A percentile compares a stretch with the other conserved stretches of the same genome.
These are phyloP conservation scores for Apodemia duryi DNA, from an alignment of 2,888 invertebrate species.

Conservation along the genomic window DNA sequence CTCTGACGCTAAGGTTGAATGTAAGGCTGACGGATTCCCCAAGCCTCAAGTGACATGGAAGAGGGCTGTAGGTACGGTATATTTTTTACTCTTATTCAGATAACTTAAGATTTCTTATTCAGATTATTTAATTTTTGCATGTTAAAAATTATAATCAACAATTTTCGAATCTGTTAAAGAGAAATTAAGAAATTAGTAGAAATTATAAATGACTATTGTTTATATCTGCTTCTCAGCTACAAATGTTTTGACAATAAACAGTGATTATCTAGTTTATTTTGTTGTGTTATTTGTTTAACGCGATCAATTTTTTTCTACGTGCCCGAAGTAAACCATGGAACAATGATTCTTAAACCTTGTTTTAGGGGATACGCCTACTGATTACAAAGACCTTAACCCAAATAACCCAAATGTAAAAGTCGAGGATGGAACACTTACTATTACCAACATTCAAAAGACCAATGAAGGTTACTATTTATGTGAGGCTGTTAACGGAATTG, in stretches of 20 bases:
- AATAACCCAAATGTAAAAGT: slow-evolving; percentile 94
- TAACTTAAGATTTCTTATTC: not conserved
- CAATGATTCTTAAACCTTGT: slow-evolving; percentile 22
- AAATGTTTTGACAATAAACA: no score
- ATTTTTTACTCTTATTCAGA: slow-evolving; percentile 4
- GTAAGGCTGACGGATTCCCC: slow-evolving; percentile 97
- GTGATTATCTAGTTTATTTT: no score
- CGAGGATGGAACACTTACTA: slow-evolving; percentile 94
- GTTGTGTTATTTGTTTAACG: no score
- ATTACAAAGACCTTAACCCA: slow-evolving; percentile 94
- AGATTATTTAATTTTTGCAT: not conserved
- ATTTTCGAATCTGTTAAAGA: no score
- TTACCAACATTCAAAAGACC: slow-evolving; percentile 94
- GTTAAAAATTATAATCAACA: no score
- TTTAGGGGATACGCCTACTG: slow-evolving; percentile 92
- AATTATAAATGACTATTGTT: no score
- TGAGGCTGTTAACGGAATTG: slow-evolving; percentile 97
- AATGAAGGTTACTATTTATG: slow-evolving; percentile 97
- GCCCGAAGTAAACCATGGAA: not conserved
- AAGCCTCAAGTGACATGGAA: slow-evolving; percentile 97
- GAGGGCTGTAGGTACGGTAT: slow-evolving; percentile 90
- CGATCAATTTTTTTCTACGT: no score
- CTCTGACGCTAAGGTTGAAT: slow-evolving; percentile 95
- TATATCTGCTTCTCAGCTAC: no score
- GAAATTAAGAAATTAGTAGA: no score